Conservation (phyloP, 2,797 vertebrate genomes). For the Discoglossus pictus region DNA sequence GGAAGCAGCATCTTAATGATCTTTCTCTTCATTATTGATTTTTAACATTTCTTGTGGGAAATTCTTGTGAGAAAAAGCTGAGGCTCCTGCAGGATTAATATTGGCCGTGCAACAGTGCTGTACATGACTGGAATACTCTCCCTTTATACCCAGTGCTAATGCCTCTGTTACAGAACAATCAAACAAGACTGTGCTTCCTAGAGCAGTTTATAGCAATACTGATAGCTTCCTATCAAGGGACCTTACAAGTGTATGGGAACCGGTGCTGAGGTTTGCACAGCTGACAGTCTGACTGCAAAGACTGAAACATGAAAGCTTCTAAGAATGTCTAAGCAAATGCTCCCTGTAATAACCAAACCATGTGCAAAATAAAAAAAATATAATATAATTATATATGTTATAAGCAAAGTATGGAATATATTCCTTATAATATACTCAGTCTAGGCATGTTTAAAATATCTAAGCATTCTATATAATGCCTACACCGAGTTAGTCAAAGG, state of each 20-base stretch:
- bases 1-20: not conserved
- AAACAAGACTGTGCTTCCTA: slow-evolving; percentile 7
- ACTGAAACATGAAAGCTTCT: too few species aligned
- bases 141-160: slow-evolving; percentile 34
- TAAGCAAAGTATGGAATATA: too few species aligned
- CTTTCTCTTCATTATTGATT: not conserved
- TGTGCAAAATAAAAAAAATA: too few species aligned
- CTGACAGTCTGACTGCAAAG: not conserved
- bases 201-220: slow-evolving; percentile 6
- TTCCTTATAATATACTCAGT: too few species aligned
- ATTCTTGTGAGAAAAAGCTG: not conserved
- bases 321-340: too few species aligned
- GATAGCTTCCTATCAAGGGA: slow-evolving; percentile 1
- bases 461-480: too few species aligned
- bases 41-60: not conserved
- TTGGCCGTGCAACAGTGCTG: slow-evolving; percentile 16
- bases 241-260: not conserved
- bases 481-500: too few species aligned
- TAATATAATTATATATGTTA: too few species aligned
- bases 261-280: not conserved
- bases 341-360: too few species aligned
- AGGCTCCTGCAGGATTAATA: not conserved
- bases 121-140: slow-evolving; percentile 47
- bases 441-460: too few species aligned
- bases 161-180: slow-evolving; percentile 29